These are phyloP conservation scores for Sebastes goodei DNA, from an alignment of 2,797 vertebrate genomes.

Conservation along the genomic window DNA sequence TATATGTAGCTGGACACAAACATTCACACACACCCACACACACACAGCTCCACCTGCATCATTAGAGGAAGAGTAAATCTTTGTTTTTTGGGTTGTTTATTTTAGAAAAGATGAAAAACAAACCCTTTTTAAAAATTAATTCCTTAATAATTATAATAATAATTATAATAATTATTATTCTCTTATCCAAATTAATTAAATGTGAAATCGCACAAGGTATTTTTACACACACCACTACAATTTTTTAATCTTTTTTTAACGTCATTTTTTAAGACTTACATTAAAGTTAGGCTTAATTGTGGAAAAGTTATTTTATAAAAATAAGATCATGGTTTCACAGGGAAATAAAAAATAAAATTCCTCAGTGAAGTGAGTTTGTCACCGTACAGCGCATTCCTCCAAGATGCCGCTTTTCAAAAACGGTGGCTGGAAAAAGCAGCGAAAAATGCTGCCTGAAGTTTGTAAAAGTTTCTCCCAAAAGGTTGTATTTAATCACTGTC, in stretches of 20 bases:
- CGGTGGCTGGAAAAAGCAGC: background rate
- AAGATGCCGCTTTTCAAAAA: background rate
- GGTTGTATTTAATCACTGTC: background rate
- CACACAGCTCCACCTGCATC: background rate
- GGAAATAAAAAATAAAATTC: background rate
- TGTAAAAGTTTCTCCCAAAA: slow-evolving; percentile 5
- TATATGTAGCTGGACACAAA: background rate
- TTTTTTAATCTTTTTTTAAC: background rate
- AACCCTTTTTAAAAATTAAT: background rate
- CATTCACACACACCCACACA: background rate
- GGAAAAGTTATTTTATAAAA: background rate
- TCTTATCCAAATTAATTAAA: background rate
- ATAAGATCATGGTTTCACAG: background rate
- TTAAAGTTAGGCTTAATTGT: background rate
- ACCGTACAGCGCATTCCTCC: background rate
- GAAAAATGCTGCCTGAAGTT: background rate
- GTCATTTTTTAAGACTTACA: background rate
- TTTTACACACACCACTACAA: background rate
- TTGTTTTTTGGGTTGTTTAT: background rate
- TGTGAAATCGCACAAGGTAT: background rate
- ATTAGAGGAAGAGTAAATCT: background rate
- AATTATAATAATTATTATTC: background rate
- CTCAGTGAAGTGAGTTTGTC: background rate
- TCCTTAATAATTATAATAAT: background rate
- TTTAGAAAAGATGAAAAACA: background rate